Evolutionary conservation across 2,888 invertebrate species (phyloP).

Genomic region (Corbicula japonica): DNA sequence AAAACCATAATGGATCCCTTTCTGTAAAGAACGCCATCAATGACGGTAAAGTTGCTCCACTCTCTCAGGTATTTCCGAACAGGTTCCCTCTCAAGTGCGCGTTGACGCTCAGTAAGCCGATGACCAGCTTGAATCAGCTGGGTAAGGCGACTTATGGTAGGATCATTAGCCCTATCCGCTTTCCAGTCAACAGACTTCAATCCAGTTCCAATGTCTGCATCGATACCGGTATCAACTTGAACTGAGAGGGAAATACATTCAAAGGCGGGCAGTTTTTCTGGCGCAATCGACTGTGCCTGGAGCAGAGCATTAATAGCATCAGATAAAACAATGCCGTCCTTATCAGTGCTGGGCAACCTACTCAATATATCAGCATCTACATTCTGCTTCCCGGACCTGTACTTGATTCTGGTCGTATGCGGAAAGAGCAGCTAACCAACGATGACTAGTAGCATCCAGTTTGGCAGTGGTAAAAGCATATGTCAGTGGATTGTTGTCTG

Average conservation of each 20-base stretch:
- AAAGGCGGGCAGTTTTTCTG: neutral
- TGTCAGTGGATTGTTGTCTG: neutral
- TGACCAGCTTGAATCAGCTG: constrained; percentile 14
- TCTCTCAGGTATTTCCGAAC: constrained; percentile 15
- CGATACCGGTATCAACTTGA: neutral
- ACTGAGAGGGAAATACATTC: neutral
- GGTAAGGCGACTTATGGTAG: neutral
- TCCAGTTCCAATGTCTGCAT: neutral
- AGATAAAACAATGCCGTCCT: too few species aligned
- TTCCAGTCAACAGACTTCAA: constrained; percentile 10
- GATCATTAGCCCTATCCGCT: neutral
- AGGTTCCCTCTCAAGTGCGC: constrained; percentile 9
- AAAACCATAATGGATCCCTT: neutral
- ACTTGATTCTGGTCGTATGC: too few species aligned
- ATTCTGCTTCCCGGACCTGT: too few species aligned
- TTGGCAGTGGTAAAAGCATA: constrained; percentile 12
- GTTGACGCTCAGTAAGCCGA: neutral
- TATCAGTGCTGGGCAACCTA: too few species aligned
- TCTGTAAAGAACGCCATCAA: constrained; percentile 3
- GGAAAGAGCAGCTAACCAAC: neutral
- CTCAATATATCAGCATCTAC: too few species aligned
- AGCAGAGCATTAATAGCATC: too few species aligned
- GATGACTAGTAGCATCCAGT: constrained; percentile 18
- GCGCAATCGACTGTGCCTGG: too few species aligned
- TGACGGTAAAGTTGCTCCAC: constrained; percentile 2